Evolutionary conservation across 1,140 invertebrate genomes (phyloP).

Genomic region (Aphaenogaster floridana): DNA sequence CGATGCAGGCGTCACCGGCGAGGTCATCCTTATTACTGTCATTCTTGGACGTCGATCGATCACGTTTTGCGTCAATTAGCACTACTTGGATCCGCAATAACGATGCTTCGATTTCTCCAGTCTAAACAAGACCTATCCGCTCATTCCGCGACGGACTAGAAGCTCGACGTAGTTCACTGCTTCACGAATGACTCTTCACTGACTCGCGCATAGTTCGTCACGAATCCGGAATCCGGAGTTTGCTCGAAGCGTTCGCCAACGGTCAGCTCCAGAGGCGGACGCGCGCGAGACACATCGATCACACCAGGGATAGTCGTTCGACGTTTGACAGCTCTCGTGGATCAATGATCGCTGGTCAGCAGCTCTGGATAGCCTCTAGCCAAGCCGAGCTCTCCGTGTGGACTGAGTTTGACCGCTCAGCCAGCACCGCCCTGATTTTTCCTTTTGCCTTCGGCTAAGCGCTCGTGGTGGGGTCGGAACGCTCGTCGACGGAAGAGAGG

Average conservation of each 20-base stretch:
- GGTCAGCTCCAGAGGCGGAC: neutral
- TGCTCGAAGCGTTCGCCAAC: neutral
- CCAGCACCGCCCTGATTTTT: conserved; percentile 78
- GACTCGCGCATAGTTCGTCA: conserved; percentile 12
- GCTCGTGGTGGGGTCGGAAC: conserved; percentile 58
- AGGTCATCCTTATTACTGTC: conserved; percentile 85
- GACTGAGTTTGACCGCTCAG: conserved; percentile 81
- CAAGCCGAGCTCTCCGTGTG: conserved; percentile 83
- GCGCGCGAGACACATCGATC: conserved; percentile 27
- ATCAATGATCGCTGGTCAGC: conserved; percentile 68
- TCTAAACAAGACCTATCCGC: neutral
- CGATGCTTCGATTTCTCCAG: neutral
- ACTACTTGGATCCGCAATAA: conserved; percentile 17
- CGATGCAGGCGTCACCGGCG: conserved; percentile 82
- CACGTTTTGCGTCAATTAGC: conserved; percentile 35
- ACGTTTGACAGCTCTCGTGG: conserved; percentile 68
- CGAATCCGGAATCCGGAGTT: neutral
- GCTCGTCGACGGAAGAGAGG: conserved; percentile 54
- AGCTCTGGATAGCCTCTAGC: conserved; percentile 73
- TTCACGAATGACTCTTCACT: conserved; percentile 29
- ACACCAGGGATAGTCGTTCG: conserved; percentile 34
- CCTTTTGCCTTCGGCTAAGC: conserved; percentile 74
- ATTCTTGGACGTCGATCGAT: conserved; percentile 75
- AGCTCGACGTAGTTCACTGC: conserved; percentile 20
- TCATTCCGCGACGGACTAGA: neutral